Evolutionary conservation across 2,888 invertebrate genomes (phyloP).

Genomic region (Halocaridina rubra): DNA sequence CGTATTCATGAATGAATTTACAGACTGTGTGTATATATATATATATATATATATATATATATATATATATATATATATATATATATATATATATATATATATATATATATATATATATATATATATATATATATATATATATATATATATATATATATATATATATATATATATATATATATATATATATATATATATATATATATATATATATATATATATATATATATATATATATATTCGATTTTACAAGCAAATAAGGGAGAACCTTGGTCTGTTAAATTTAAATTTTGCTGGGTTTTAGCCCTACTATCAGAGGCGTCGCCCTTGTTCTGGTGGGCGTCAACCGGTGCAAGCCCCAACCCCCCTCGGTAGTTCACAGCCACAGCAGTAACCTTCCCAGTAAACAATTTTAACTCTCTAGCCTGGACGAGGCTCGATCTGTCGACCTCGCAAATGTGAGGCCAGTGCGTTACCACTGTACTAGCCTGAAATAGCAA

Average conservation of each 20-base stretch:
- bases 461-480: too few species aligned
- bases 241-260: background rate
- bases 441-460: too few species aligned
- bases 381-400: too few species aligned
- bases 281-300: background rate
- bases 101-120: background rate
- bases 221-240: background rate
- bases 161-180: slow-evolving; percentile 6
- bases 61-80: background rate
- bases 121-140: background rate
- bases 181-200: background rate
- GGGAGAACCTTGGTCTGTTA: background rate
- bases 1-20: too few species aligned
- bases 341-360: too few species aligned
- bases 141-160: background rate
- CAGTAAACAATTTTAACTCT: background rate
- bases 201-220: background rate
- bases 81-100: background rate
- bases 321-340: too few species aligned
- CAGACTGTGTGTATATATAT: background rate
- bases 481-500: too few species aligned
- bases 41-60: background rate
- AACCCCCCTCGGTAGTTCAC: too few species aligned
- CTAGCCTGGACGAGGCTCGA: too few species aligned
- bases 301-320: too few species aligned